Evolutionary conservation across 2,113 vertebrate species (phyloP).

Genomic region (Erythrocercus mccallii): DNA sequence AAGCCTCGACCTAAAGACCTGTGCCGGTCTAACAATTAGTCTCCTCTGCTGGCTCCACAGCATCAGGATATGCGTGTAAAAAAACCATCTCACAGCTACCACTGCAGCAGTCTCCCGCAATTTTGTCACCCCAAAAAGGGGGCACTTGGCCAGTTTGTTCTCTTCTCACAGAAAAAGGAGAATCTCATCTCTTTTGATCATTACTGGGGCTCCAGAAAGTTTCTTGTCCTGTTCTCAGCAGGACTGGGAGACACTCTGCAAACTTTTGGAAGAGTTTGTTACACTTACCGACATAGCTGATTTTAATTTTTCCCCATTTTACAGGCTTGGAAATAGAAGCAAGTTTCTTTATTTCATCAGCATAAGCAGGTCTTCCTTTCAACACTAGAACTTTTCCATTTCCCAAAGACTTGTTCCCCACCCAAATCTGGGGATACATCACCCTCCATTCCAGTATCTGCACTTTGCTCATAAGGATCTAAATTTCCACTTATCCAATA

Average conservation of each 20-base stretch:
- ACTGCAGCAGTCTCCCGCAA: not conserved
- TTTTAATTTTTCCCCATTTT: not conserved
- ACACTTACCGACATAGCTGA: not conserved
- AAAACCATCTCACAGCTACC: not conserved
- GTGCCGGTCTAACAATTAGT: not conserved
- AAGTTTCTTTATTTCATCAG: not conserved
- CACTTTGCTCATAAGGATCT: not conserved
- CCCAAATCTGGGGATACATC: not conserved
- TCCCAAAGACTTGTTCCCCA: not conserved
- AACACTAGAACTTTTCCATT: not conserved
- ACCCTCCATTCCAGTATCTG: not conserved
- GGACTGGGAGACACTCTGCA: fast-evolving
- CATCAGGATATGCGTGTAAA: not conserved
- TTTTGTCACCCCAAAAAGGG: not conserved
- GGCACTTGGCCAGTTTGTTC: not conserved
- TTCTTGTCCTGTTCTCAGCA: not conserved
- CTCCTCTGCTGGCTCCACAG: not conserved
- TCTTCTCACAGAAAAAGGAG: not conserved
- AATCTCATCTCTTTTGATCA: not conserved
- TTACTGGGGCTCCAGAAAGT: not conserved
- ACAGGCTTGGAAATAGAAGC: not conserved
- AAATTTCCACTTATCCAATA: not conserved
- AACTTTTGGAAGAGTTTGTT: not conserved
- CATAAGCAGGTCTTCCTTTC: not conserved
- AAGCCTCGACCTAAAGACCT: not conserved